Base-by-base conservation (phyloP, 2,113 vertebrate species). In the Oreochromis aureus region DNA sequence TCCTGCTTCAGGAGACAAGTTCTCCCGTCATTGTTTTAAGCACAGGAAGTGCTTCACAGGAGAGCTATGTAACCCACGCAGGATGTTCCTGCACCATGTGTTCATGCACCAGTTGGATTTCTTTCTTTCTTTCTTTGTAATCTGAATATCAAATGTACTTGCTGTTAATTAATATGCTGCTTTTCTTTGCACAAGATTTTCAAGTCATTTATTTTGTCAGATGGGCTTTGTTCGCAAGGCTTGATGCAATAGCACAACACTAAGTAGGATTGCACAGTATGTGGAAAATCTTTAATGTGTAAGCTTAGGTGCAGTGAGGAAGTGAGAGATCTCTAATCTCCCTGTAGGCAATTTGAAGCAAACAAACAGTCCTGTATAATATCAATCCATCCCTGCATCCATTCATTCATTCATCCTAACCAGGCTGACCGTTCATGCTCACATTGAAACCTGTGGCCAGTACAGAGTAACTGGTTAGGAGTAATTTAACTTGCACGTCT, bases 1-100 rank as follows among this genome's bases (percentile, higher is more conserved):
- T 90, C 89, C 83, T 84, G 78, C 89, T 87, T 82, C 87, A 90
- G 89, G 87, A 91, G 91, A 92, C 88, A 36, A 36, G 71, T 83
- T 85, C 85, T 44, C 59, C 59, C 44, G 8, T 69, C 90, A 94
- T 96, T 96, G 95, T 96, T 93, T 90, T 83, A 88, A 87, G 79
- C 10, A 44, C 93, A 94, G 95, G 96, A 95, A 95, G 93, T 90
- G 80, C 91, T 92, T 93, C 82, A 88, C 79, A 56, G 58, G 73
- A 92, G 82, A 81, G 76, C 59, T 81, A 7, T 87, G 80, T 86
- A 89, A 86, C 84, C 78, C 69, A 46, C 69, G 86, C 87, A 93
- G 92, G 86, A 94, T 92, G 87, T 92, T 66, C 15, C 86, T 84
- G 53, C 39, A 88, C 48, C 44, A 4, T 71, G 32, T 85, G 63